phyloP scores from a whole-genome alignment of 2,888 invertebrate species.

The Liposcelis brunnea region DNA sequence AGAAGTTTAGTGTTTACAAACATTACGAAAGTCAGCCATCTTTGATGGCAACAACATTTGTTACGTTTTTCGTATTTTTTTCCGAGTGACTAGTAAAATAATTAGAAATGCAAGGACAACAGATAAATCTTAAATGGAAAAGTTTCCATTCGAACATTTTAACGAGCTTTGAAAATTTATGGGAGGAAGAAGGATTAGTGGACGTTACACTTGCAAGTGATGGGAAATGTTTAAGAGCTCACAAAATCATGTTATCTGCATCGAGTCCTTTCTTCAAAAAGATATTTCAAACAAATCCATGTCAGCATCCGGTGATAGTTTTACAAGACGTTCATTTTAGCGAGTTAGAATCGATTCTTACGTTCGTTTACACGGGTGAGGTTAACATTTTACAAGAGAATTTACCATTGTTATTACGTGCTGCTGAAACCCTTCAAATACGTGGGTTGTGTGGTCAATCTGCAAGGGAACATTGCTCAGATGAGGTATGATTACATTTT shows the following conservation, averaged over 20 bases:
- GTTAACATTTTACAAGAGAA: constrained; percentile 22
- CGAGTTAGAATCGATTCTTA: constrained; percentile 20
- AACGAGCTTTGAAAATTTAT: constrained; percentile 42
- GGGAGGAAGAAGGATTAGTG: constrained; percentile 44
- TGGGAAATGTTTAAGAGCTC: constrained; percentile 46
- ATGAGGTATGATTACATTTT: too few relatives aligned
- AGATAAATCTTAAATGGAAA: constrained; percentile 5
- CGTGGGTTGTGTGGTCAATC: constrained; percentile 1
- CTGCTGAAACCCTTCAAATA: constrained; percentile 22
- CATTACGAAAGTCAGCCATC: too few relatives aligned
- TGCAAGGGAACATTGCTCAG: too few relatives aligned
- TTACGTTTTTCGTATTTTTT: too few relatives aligned
- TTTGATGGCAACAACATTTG: too few relatives aligned
- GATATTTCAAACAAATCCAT: constrained; percentile 35
- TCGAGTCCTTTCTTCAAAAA: constrained; percentile 47
- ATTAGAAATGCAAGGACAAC: background rate
- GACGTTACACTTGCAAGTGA: constrained; percentile 50
- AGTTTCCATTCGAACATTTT: constrained; percentile 40
- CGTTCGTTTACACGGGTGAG: constrained; percentile 22
- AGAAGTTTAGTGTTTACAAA: too few relatives aligned
- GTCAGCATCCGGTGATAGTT: constrained; percentile 21
- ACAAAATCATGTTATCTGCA: constrained; percentile 49
- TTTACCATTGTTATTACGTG: constrained; percentile 19
- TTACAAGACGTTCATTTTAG: constrained; percentile 20
- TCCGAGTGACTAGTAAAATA: too few relatives aligned